phyloP scores from a whole-genome alignment of 1,140 invertebrate species.

The Limonius californicus region DNA sequence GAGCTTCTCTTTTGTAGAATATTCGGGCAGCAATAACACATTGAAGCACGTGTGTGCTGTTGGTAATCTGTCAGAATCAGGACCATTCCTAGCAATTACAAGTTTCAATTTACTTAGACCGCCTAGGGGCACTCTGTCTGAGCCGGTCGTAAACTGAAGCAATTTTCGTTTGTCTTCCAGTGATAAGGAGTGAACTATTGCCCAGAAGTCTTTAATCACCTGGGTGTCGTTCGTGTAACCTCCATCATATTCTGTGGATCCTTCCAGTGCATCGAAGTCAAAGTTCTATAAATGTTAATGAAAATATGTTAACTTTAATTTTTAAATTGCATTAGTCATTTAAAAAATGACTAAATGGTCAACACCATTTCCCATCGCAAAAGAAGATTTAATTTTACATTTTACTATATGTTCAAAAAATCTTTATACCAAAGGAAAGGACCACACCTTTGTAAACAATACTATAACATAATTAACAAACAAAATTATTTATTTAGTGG shows the following conservation, averaged over 20 bases:
- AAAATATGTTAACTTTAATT: too few relatives aligned
- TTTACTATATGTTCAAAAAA: too few relatives aligned
- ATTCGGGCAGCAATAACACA: conserved; percentile 87
- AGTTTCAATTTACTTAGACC: conserved; percentile 87
- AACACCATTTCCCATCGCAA: too few relatives aligned
- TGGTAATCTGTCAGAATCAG: conserved; percentile 74
- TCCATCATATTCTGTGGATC: conserved; percentile 89
- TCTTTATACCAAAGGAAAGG: too few relatives aligned
- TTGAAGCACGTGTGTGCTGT: conserved; percentile 96
- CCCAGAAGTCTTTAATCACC: conserved; percentile 91
- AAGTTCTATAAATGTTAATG: conserved; percentile 37
- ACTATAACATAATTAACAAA: too few relatives aligned
- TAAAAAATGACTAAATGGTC: too few relatives aligned
- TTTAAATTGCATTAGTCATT: too few relatives aligned
- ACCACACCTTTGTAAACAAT: too few relatives aligned
- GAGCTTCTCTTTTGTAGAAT: conserved; percentile 77
- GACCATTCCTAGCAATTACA: conserved; percentile 72
- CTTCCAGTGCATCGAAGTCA: conserved; percentile 64
- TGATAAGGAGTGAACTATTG: conserved; percentile 82
- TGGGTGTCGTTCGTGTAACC: conserved; percentile 81
- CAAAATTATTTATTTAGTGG: too few relatives aligned
- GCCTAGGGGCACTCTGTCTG: conserved; percentile 89
- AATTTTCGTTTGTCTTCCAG: conserved; percentile 85
- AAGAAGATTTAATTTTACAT: too few relatives aligned
- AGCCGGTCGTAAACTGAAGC: conserved; percentile 90